These are phyloP conservation scores for Drosophila kokeensis DNA, from an alignment of 2,888 invertebrate species.

Conservation along the genomic window DNA sequence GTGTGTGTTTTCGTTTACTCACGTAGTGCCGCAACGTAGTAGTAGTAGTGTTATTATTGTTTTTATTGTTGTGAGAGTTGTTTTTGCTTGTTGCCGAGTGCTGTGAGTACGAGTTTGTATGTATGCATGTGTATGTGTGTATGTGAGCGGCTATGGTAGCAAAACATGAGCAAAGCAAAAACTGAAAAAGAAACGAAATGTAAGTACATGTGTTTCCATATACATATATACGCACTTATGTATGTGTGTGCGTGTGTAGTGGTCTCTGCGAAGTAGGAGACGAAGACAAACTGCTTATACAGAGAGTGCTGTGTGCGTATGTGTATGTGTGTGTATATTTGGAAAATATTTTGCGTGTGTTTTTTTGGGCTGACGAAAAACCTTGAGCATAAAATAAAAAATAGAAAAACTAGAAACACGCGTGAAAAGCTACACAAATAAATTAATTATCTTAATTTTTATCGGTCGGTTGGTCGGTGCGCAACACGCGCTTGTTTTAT, in stretches of 20 bases:
- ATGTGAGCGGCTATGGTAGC: conserved; percentile 62
- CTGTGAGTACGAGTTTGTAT: conserved; percentile 50
- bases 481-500: conserved; percentile 51
- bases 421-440: conserved; percentile 62
- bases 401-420: conserved; percentile 43
- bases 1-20: conserved; percentile 62
- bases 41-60: conserved; percentile 78
- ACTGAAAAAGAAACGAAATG: conserved; percentile 63
- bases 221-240: conserved; percentile 3
- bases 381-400: conserved; percentile 64
- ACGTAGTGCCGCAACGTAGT: conserved; percentile 76
- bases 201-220: conserved; percentile 42
- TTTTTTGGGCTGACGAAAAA: conserved; percentile 63
- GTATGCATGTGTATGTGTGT: conserved; percentile 22
- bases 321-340: conserved; percentile 40
- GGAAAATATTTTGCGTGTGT: conserved; percentile 51
- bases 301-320: conserved; percentile 34
- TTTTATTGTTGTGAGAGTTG: conserved; percentile 70
- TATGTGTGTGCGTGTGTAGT: conserved; percentile 16
- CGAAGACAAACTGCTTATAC: conserved; percentile 42
- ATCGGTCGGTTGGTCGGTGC: conserved; percentile 18
- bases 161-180: conserved; percentile 77
- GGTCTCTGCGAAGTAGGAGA: conserved; percentile 51
- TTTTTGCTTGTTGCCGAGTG: conserved; percentile 76
- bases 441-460: conserved; percentile 40